Conservation (phyloP, 1,140 invertebrate species). For the Megalopta genalis region DNA sequence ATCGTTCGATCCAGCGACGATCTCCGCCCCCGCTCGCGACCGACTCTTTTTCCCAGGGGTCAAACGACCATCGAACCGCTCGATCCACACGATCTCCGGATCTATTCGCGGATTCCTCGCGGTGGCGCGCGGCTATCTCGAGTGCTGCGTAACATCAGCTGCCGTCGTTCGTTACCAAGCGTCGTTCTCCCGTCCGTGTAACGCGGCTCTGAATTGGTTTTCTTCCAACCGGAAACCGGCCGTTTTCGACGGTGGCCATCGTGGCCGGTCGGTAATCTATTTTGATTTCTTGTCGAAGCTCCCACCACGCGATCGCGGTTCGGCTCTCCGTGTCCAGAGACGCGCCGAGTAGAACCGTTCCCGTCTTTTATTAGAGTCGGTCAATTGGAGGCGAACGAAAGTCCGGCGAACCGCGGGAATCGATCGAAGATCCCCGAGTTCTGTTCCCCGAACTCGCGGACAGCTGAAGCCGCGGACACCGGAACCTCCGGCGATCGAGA, state of each 20-base stretch:
- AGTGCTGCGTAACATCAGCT: conserved; percentile 5
- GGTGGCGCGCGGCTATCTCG: not conserved
- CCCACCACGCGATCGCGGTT: conserved; percentile 65
- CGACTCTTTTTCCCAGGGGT: not conserved
- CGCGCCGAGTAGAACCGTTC: conserved; percentile 46
- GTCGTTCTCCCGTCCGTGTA: conserved; percentile 5
- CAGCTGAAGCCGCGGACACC: no score
- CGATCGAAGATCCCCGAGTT: conserved; percentile 28
- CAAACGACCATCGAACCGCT: not conserved
- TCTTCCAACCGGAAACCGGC: conserved; percentile 62
- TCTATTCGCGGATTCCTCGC: no score
- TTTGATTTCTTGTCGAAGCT: conserved; percentile 70
- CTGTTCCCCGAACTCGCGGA: not conserved
- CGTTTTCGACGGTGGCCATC: conserved; percentile 29
- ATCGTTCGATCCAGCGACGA: not conserved
- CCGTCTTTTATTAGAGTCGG: conserved; percentile 76
- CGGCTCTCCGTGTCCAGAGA: conserved; percentile 53
- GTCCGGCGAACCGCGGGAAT: conserved; percentile 61
- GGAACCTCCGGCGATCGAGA: not conserved
- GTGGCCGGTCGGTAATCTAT: conserved; percentile 64
- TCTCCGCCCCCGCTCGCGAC: no score
- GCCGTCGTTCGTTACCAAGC: conserved; percentile 16
- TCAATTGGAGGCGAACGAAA: conserved; percentile 73
- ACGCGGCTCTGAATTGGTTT: conserved; percentile 53
- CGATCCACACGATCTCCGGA: not conserved